Percentiles rank a stretch among this genome's conserved stretches.
phyloP scores from a whole-genome alignment of 92 coral and sea anemone genomes.

The Metridium senile region DNA sequence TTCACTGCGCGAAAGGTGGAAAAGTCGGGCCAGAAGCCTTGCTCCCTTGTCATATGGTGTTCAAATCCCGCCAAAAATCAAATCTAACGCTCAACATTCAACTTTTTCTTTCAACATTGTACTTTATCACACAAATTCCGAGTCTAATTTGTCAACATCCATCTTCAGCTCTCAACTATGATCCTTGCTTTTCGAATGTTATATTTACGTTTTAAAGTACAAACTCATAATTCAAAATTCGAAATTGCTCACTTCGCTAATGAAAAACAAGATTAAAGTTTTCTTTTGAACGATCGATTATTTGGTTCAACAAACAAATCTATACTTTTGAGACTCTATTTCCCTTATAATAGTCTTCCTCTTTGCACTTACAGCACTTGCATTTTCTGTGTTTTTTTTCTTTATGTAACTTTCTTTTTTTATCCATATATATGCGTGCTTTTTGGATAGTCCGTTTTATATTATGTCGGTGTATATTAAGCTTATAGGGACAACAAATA shows the following conservation, averaged over 20 bases:
- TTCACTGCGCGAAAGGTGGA: too few species aligned
- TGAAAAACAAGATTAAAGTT: not conserved
- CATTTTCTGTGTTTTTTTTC: too few species aligned
- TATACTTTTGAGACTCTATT: not conserved
- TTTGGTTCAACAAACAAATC: not conserved
- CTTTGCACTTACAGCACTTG: too few species aligned
- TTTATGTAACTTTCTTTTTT: too few species aligned
- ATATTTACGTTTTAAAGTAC: not conserved
- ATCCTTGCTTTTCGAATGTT: not conserved
- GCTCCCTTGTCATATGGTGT: conserved; percentile 35
- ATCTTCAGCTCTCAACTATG: not conserved
- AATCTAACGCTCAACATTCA: not conserved
- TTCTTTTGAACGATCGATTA: not conserved
- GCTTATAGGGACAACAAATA: conserved; percentile 9
- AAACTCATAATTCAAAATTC: not conserved
- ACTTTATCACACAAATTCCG: not conserved
- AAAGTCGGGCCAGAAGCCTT: not conserved
- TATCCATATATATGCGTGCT: too few species aligned
- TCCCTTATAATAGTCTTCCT: too few species aligned
- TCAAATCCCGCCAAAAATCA: not conserved
- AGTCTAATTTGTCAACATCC: not conserved
- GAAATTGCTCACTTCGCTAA: too few species aligned
- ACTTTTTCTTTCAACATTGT: not conserved
- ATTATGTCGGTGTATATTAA: too few species aligned
- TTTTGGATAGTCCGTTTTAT: too few species aligned